These are phyloP conservation scores for Tanytarsus gracilentus DNA, from an alignment of 2,888 invertebrate genomes.

Conservation along the genomic window DNA sequence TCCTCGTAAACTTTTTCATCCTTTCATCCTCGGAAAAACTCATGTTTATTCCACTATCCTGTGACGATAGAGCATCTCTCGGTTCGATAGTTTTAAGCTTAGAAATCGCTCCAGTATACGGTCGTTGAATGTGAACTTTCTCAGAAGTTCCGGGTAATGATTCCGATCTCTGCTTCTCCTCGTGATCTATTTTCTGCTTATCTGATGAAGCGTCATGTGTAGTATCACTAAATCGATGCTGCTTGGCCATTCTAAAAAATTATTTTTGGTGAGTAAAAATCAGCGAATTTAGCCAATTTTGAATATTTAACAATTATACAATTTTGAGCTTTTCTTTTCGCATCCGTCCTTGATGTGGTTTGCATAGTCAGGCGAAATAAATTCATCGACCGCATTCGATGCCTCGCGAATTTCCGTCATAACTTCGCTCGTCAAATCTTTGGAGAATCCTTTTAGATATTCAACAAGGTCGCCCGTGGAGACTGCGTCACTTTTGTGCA, in stretches of 20 bases:
- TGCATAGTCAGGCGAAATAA: constrained; percentile 47
- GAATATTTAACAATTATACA: constrained; percentile 39
- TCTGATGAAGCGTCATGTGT: neutral
- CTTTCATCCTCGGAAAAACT: constrained; percentile 57
- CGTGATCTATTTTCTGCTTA: neutral
- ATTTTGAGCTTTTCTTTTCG: constrained; percentile 39
- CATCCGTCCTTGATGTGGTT: constrained; percentile 30
- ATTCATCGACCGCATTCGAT: constrained; percentile 63
- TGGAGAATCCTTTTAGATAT: constrained; percentile 67
- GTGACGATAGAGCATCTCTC: constrained; percentile 47
- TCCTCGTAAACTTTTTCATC: constrained; percentile 14
- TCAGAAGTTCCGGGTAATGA: constrained; percentile 32
- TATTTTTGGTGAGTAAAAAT: neutral
- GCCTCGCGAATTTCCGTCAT: constrained; percentile 68
- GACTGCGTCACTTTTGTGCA: constrained; percentile 58
- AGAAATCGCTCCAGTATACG: constrained; percentile 34
- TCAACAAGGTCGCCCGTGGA: constrained; percentile 67
- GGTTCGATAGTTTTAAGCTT: constrained; percentile 44
- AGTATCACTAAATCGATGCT: constrained; percentile 31
- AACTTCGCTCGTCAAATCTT: constrained; percentile 69
- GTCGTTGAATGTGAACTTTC: too few species aligned
- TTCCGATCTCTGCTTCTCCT: constrained; percentile 31
- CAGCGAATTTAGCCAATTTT: constrained; percentile 35
- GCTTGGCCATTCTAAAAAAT: constrained; percentile 30
- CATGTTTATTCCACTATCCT: constrained; percentile 69